These are phyloP conservation scores for Adelosebastes latens DNA, from an alignment of 2,797 vertebrate genomes.

Conservation along the genomic window DNA sequence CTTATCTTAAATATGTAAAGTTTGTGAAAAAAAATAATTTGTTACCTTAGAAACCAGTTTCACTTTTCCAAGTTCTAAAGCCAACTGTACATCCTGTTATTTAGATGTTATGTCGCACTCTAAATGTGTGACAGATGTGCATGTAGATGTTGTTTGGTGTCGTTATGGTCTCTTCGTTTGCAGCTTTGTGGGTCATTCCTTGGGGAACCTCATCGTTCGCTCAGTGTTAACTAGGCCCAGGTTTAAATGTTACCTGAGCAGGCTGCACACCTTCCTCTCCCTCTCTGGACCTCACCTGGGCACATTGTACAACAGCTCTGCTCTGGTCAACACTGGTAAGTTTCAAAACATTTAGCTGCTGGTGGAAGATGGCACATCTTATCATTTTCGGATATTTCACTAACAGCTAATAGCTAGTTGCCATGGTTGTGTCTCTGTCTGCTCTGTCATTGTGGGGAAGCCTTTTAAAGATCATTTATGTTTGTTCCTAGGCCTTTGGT, in stretches of 20 bases:
- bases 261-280: conserved; percentile 96
- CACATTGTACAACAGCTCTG: conserved; percentile 98
- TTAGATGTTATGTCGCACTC: neutral
- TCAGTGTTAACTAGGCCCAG: conserved; percentile 95
- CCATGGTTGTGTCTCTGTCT: neutral
- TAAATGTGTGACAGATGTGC: neutral
- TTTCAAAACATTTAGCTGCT: neutral
- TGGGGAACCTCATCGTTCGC: conserved; percentile 98
- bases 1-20: neutral
- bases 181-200: conserved; percentile 98
- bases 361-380: neutral
- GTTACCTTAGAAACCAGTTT: neutral
- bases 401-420: neutral
- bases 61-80: neutral
- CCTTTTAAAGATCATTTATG: conserved; percentile 1
- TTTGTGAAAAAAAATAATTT: neutral
- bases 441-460: neutral
- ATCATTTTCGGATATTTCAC: neutral
- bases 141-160: neutral
- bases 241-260: conserved; percentile 97
- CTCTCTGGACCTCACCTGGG: conserved; percentile 98
- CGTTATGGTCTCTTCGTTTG: conserved; percentile 16
- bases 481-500: conserved; percentile 91
- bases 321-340: conserved; percentile 97
- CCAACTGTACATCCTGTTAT: neutral